Percentiles rank a stretch among this genome's conserved stretches.
Conservation (phyloP, 2,888 invertebrate species). For the Pseudococcus jackbeardsleyi region DNA sequence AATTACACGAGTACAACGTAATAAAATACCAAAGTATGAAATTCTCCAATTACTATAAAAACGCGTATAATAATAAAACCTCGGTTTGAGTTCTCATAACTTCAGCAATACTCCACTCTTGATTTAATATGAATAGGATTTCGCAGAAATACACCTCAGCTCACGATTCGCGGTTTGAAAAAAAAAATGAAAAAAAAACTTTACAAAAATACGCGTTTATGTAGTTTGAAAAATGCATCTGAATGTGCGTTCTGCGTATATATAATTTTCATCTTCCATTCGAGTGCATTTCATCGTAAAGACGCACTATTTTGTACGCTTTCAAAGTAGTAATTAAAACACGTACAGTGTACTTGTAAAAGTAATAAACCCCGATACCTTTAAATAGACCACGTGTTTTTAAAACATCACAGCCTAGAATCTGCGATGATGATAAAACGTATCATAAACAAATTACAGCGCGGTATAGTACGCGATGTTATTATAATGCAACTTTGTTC, state of each 20-base stretch:
- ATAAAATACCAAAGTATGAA: not conserved
- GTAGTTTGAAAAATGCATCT: not conserved
- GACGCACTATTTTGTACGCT: not conserved
- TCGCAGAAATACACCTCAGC: not conserved
- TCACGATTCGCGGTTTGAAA: not conserved
- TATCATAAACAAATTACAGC: slow-evolving; percentile 16
- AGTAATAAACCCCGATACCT: slow-evolving; percentile 17
- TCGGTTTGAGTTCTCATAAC: not conserved
- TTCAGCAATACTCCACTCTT: not conserved
- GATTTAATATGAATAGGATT: not conserved
- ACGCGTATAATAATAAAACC: not conserved
- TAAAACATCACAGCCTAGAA: not conserved
- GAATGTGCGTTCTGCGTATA: not conserved
- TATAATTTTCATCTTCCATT: slow-evolving; percentile 6
- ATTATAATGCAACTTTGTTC: slow-evolving; percentile 22
- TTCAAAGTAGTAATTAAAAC: slow-evolving; percentile 18
- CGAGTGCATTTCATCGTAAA: slow-evolving; percentile 23
- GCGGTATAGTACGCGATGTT: not conserved
- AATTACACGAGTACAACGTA: not conserved
- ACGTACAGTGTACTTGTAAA: not conserved
- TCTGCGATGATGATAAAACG: not conserved
- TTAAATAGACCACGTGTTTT: slow-evolving; percentile 26
- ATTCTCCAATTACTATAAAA: slow-evolving; percentile 11
- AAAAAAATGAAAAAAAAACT: not conserved
- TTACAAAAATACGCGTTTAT: not conserved